Percentiles rank a stretch among this genome's conserved stretches.
Evolutionary conservation across 2,797 vertebrate genomes (phyloP).

Genomic region (Cacajao melanocephalus): DNA sequence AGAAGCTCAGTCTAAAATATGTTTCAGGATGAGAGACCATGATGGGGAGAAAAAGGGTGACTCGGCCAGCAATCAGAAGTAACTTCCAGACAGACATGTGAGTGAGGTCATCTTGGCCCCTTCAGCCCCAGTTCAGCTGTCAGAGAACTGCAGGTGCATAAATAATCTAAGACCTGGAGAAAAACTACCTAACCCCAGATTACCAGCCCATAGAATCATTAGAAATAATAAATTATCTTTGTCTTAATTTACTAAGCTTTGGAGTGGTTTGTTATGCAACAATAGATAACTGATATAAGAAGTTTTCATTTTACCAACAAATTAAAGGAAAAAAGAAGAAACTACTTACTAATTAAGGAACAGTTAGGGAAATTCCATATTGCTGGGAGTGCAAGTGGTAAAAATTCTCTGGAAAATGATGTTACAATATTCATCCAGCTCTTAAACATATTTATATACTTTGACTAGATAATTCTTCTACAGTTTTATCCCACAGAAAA

Average conservation of each 20-base stretch:
- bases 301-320: neutral
- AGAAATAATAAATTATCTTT: neutral
- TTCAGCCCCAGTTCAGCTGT: neutral
- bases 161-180: neutral
- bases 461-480: neutral
- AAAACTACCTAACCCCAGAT: neutral
- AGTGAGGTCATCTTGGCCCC: neutral
- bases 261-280: neutral
- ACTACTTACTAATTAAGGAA: neutral
- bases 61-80: neutral
- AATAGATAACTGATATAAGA: neutral
- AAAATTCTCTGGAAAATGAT: constrained; percentile 15
- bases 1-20: neutral
- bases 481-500: neutral
- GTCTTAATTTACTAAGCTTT: neutral
- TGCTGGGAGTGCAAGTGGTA: neutral
- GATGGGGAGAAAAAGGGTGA: neutral
- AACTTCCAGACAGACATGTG: neutral
- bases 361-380: neutral
- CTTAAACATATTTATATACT: neutral
- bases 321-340: constrained; percentile 7
- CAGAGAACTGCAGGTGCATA: neutral
- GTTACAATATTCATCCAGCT: neutral
- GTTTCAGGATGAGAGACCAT: neutral
- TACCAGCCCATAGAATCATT: neutral